phyloP scores from a whole-genome alignment of 2,888 invertebrate species.

The Plemyria rubiginata region DNA sequence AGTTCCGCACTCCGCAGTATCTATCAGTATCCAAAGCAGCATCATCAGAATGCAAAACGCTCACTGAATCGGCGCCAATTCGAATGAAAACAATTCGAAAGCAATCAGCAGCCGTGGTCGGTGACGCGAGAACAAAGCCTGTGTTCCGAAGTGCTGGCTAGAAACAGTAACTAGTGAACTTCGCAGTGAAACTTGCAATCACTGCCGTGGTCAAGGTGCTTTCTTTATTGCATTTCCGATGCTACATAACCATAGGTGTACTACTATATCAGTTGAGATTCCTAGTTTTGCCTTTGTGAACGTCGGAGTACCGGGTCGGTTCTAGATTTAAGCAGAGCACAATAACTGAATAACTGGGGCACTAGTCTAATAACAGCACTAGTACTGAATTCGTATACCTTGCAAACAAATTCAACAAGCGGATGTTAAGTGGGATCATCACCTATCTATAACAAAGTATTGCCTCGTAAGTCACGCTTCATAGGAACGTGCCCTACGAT shows the following conservation, averaged over 20 bases:
- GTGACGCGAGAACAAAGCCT: constrained; percentile 22
- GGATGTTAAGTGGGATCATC: too few species aligned
- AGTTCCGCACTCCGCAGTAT: background rate
- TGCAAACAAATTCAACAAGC: too few species aligned
- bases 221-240: constrained; percentile 11
- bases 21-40: constrained; percentile 1
- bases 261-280: background rate
- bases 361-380: too few species aligned
- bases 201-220: constrained; percentile 1
- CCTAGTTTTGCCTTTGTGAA: too few species aligned
- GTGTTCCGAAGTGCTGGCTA: constrained; percentile 1
- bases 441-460: too few species aligned
- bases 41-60: background rate
- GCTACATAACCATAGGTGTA: background rate
- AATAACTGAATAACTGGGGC: too few species aligned
- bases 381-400: too few species aligned
- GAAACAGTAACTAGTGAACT: constrained; percentile 5
- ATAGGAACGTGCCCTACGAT: too few species aligned
- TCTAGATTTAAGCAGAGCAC: too few species aligned
- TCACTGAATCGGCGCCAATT: constrained; percentile 11
- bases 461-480: too few species aligned
- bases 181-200: constrained; percentile 16
- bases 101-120: constrained; percentile 31
- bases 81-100: constrained; percentile 36
- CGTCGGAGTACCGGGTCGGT: too few species aligned